Evolutionary conservation across 2,888 invertebrate genomes (phyloP).

Genomic region (Abscondita cerata): DNA sequence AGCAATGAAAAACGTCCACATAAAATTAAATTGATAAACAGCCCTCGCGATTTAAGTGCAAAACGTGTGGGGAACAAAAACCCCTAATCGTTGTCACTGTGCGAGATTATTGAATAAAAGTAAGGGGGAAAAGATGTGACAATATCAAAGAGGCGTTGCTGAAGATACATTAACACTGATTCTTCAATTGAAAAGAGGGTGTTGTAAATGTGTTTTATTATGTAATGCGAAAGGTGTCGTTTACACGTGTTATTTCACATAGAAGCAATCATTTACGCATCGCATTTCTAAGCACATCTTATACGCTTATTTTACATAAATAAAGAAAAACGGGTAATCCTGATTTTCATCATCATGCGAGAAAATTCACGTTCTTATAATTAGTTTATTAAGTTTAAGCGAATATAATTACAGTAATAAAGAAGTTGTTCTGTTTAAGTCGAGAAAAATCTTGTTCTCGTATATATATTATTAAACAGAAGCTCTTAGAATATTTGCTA

Average conservation of each 20-base stretch:
- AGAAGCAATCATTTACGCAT: conserved; percentile 1
- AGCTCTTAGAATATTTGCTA: conserved; percentile 18
- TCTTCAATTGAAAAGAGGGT: conserved; percentile 35
- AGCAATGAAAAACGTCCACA: no score
- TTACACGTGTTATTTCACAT: conserved; percentile 40
- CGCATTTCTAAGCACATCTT: no score
- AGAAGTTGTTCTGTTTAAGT: conserved; percentile 13
- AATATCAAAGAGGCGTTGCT: conserved; percentile 33
- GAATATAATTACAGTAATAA: conserved; percentile 30
- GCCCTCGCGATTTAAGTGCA: neutral
- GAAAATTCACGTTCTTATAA: conserved; percentile 6
- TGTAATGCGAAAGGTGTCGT: conserved; percentile 39
- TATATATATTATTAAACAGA: conserved; percentile 13
- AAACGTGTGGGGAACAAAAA: neutral
- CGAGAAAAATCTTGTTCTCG: conserved; percentile 6
- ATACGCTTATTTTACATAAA: no score
- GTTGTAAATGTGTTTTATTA: conserved; percentile 40
- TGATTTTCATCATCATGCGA: no score
- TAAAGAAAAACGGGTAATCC: no score
- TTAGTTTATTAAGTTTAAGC: conserved; percentile 23
- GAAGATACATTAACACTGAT: conserved; percentile 29
- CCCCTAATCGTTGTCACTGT: conserved; percentile 19
- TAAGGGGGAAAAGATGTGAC: conserved; percentile 33
- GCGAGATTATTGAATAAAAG: conserved; percentile 21
- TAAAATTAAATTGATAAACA: neutral